Evolutionary conservation across 1,140 invertebrate species (phyloP), one percentile per base, ranked within the genome.

Genomic region (Diorhabda carinulata): DNA sequence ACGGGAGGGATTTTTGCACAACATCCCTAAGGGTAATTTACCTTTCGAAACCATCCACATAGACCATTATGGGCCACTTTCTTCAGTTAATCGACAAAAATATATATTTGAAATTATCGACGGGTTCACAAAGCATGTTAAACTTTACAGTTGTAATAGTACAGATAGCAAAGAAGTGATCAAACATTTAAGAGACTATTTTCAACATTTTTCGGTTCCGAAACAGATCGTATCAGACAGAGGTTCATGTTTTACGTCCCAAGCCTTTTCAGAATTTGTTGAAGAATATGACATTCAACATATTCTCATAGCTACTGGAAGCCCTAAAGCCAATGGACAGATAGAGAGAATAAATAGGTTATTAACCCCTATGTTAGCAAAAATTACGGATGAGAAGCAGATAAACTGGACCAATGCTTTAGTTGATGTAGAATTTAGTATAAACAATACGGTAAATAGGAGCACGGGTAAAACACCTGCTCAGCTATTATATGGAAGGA

Each of bases 1-100:
- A 71, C 4, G 6, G 5, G 68, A 75, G 68, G 76, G 74, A 5
- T 57, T 62, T 7, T 57, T 80, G 58, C 67, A 80, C 61, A 72
- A 10, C 57, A 76, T 78, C 42, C 74, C 74, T 44, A 76, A 77
- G 58, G 76, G 72, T 6, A 69, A 75, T 40, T 52, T 68, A 47
- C 79, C 75, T 0, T 78, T 81, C 69, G n/a, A 68, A 5, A 76
- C 70, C 0, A 10, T 77, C 6, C 78, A 79, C 68, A 71, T 79
- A 8, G 77, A 80, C 59, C 78, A 80, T 73, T 71, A 74, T 40
- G 77, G 76, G 3, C 77, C 78, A 43, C 25, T 74, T 44, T 66
- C 70, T 63, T 60, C 66, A 0, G 5, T 5, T 5, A 59, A 45
- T 6, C 45, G 56, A 9, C 63, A 74, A 5, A 69, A 64, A 70